These are phyloP conservation scores for Hypomesus transpacificus DNA, from an alignment of 2,113 vertebrate species.

Conservation along the genomic window DNA sequence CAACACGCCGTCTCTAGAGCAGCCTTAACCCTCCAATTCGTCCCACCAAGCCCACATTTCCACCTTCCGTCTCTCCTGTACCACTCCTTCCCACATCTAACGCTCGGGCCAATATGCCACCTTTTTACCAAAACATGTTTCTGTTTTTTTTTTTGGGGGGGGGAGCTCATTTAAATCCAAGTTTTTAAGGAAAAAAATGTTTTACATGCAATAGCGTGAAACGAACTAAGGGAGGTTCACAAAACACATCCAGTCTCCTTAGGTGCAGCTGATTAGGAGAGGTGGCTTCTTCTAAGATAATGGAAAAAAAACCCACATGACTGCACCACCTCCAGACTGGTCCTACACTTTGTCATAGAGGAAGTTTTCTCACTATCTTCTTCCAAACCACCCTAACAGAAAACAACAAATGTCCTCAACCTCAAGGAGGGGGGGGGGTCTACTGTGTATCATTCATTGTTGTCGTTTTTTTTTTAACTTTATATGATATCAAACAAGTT, in stretches of 20 bases:
- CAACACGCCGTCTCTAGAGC: constrained; percentile 93
- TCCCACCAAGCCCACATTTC: background rate
- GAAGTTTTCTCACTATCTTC: background rate
- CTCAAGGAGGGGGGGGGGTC: background rate
- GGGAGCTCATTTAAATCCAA: no score
- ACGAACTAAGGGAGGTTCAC: constrained; percentile 30
- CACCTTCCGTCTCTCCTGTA: constrained; percentile 9
- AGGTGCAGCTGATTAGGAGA: constrained; percentile 13
- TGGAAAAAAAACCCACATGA: constrained; percentile 49
- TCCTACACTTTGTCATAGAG: background rate
- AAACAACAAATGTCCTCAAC: background rate
- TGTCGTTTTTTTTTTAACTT: background rate
- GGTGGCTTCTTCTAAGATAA: constrained; percentile 22
- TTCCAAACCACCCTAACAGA: background rate
- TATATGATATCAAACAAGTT: constrained; percentile 6
- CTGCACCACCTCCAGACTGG: constrained; percentile 59
- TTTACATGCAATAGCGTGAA: constrained; percentile 26
- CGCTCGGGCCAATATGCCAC: constrained; percentile 62
- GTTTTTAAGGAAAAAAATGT: background rate
- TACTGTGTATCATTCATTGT: background rate
- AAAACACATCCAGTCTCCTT: constrained; percentile 15
- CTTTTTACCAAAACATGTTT: constrained; percentile 76
- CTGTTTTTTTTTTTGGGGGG: background rate
- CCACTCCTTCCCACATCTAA: constrained; percentile 28
- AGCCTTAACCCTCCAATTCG: constrained; percentile 63